Conservation (phyloP, 2,888 invertebrate genomes). For the Amiota mariae region DNA sequence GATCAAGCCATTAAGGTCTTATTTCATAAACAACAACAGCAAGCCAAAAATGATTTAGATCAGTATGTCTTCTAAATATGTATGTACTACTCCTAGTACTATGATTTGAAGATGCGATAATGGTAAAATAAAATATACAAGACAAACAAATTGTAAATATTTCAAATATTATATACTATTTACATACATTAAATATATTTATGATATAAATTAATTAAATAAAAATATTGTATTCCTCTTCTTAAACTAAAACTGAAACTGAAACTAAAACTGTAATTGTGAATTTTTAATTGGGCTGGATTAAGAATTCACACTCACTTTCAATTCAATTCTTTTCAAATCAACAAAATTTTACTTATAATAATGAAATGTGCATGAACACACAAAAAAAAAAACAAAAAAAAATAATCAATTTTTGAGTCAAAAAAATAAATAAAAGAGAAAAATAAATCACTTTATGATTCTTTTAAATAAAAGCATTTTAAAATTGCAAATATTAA, state of each 20-base stretch:
- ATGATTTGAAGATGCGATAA: neutral
- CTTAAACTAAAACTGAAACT: constrained; percentile 9
- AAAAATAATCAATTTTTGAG: constrained; percentile 49
- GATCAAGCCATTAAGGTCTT: constrained; percentile 62
- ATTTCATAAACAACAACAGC: constrained; percentile 53
- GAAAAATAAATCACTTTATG: neutral
- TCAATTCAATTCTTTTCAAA: no score
- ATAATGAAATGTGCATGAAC: no score
- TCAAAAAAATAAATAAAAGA: neutral
- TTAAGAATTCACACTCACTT: constrained; percentile 70
- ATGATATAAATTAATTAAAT: constrained; percentile 5
- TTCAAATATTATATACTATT: constrained; percentile 19
- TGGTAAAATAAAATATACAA: constrained; percentile 21
- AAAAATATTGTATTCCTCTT: constrained; percentile 27
- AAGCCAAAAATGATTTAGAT: constrained; percentile 40
- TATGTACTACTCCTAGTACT: no score
- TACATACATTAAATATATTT: constrained; percentile 34
- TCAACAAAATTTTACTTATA: no score
- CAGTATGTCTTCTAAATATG: constrained; percentile 31
- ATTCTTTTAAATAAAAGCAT: no score
- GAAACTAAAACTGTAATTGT: constrained; percentile 36
- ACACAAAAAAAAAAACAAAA: no score
- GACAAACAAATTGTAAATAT: constrained; percentile 46
- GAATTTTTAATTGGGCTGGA: constrained; percentile 73
- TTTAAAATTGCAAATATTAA: constrained; percentile 31